Conservation (phyloP, 2,888 invertebrate genomes). For the Aradus depressus region DNA sequence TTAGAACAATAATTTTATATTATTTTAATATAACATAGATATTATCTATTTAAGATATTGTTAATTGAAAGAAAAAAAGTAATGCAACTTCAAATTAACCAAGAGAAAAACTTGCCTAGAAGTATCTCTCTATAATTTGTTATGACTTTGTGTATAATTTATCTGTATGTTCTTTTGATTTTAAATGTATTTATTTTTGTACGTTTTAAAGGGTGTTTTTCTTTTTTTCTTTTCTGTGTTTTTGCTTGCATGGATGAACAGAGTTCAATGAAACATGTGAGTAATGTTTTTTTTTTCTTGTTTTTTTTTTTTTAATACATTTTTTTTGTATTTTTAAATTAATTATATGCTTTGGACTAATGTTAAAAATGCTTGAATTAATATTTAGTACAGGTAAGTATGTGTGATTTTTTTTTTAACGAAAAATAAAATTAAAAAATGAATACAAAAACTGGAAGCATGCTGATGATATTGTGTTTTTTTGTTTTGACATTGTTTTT, state of each 20-base stretch:
- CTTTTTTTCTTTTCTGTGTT: constrained; percentile 12
- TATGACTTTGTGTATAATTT: constrained; percentile 4
- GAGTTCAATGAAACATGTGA: constrained; percentile 18
- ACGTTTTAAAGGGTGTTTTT: constrained; percentile 2
- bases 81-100: no score
- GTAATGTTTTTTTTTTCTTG: constrained; percentile 3
- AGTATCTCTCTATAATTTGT: neutral
- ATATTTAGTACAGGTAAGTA: constrained; percentile 7
- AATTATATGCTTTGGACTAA: constrained; percentile 5
- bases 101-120: no score
- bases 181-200: neutral
- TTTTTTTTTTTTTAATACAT: no score
- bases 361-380: no score
- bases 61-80: no score
- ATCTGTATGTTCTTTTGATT: neutral
- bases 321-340: neutral
- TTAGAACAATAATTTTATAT: no score
- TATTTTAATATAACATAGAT: no score
- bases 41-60: no score
- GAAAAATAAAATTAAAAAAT: neutral
- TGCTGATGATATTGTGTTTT: constrained; percentile 1
- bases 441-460: constrained; percentile 5
- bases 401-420: constrained; percentile 1
- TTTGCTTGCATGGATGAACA: constrained; percentile 23
- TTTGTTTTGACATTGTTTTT: no score